A percentile compares a stretch with the other conserved stretches of the same genome.
phyloP scores from a whole-genome alignment of 2,888 invertebrate species.

The Pollenia angustigena region DNA sequence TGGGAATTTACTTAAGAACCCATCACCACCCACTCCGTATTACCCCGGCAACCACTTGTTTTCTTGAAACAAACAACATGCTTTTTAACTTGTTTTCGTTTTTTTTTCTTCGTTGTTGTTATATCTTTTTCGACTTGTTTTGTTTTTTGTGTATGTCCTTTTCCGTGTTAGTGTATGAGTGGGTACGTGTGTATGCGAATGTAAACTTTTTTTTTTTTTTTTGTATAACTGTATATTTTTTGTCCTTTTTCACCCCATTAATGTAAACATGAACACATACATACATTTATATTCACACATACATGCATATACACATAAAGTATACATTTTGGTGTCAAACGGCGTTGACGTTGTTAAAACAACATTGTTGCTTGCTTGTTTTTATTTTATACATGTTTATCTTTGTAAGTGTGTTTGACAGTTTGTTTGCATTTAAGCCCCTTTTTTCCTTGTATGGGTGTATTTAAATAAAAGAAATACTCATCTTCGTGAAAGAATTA shows the following conservation, averaged over 20 bases:
- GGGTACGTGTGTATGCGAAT: background rate
- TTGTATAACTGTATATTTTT: constrained; percentile 10
- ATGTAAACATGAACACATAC: constrained; percentile 32
- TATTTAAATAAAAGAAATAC: constrained; percentile 19
- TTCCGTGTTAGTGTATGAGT: background rate
- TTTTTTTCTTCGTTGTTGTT: constrained; percentile 50
- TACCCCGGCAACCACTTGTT: constrained; percentile 83
- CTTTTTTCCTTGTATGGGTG: constrained; percentile 6
- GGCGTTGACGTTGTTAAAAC: constrained; percentile 69
- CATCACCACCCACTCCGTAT: constrained; percentile 66
- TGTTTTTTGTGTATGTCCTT: constrained; percentile 50
- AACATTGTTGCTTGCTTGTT: constrained; percentile 64
- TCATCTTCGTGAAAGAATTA: background rate
- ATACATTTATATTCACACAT: background rate
- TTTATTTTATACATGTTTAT: constrained; percentile 25
- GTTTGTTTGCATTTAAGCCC: constrained; percentile 41
- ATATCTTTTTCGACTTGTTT: constrained; percentile 23
- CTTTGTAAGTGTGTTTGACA: background rate
- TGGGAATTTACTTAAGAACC: constrained; percentile 59
- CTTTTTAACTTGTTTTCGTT: constrained; percentile 55
- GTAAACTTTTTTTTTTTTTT: background rate
- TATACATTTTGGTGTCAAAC: constrained; percentile 67
- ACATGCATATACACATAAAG: constrained; percentile 28
- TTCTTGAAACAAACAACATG: constrained; percentile 81
- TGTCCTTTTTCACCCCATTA: constrained; percentile 47